Base-by-base conservation (phyloP, 1,140 invertebrate genomes). In the Drosophila truncata region DNA sequence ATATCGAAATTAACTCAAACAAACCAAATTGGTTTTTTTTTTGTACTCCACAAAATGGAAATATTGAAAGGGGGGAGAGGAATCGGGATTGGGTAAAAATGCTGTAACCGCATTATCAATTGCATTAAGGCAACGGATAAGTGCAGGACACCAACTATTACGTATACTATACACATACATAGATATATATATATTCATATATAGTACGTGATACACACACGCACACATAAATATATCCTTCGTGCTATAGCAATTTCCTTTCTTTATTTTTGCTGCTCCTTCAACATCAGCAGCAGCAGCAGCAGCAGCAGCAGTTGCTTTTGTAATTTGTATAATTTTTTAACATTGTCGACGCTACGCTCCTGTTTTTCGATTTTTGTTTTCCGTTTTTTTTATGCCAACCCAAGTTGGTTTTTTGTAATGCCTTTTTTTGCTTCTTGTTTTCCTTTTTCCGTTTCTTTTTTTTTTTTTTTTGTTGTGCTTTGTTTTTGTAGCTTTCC, bases 301-400 rank as follows among this genome's bases (percentile, higher is more conserved):
- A 66, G 47, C 46, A 20, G 29, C n/a, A 31, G 49, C 27, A 33
- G 29, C 13, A 65, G 60, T 81, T 76, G 64, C 73, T 79, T 86
- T 86, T 82, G 79, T 86, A 86, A 86, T 86, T 86, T 82, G 78
- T 86, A 86, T 82, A 86, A 86, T 86, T 86, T 86, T 86, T 82
- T 86, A 82, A 85, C 82, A 80, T 85, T 79, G 82, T 85, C 67
- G 77, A 73, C 62, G 66, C 39, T 61, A 63, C 39, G 70, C 44
- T 54, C 14, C 57, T 52, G 69, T 47, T 59, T 50, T 59, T 59
- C 60, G 23, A 42, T 61, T 78, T 79, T 63, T 77, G 59, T 50
- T 60, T 35, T 67, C 39, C 23, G 31, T 42, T 54, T 58, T 46
- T 16, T 61, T 58, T 49, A 29, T 78, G 46, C 54, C 52, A 54